A percentile compares a stretch with the other conserved stretches of the same genome.
These are phyloP conservation scores for Pseudoips prasinana DNA, from an alignment of 2,888 invertebrate species.

Conservation along the genomic window DNA sequence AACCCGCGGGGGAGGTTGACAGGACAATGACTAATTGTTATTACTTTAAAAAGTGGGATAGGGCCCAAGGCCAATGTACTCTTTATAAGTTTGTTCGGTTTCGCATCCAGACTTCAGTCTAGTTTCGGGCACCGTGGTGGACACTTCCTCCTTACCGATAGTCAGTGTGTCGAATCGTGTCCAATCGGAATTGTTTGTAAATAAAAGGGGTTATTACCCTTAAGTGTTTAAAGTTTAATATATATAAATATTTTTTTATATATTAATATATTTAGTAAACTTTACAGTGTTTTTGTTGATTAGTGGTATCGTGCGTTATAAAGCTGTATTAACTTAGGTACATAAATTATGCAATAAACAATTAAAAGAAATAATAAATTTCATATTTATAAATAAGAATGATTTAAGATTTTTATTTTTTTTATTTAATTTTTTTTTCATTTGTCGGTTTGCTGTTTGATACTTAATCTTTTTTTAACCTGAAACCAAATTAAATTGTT, in stretches of 20 bases:
- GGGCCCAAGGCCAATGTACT: constrained; percentile 68
- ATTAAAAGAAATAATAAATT: background rate
- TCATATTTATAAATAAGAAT: background rate
- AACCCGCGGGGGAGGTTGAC: constrained; percentile 37
- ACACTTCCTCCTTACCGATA: constrained; percentile 49
- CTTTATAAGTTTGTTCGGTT: constrained; percentile 67
- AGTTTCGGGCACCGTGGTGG: constrained; percentile 64
- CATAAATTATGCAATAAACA: background rate
- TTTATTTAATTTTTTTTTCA: background rate
- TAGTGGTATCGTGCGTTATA: constrained; percentile 1
- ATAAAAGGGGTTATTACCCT: constrained; percentile 57
- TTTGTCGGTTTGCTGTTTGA: too few relatives aligned
- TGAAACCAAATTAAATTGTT: background rate
- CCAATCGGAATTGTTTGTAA: constrained; percentile 57
- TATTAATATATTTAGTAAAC: constrained; percentile 10
- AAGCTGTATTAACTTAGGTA: background rate
- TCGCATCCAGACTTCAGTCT: constrained; percentile 75
- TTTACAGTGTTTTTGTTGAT: constrained; percentile 13
- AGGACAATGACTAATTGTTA: constrained; percentile 57
- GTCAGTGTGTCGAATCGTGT: constrained; percentile 22
- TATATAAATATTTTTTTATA: constrained; percentile 12
- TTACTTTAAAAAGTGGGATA: constrained; percentile 60
- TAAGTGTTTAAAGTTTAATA: constrained; percentile 7
- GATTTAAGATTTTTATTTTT: background rate
- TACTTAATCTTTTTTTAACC: background rate